Evolutionary conservation across 37 sponge, comb jelly and placozoan species (phyloP), one percentile per base, ranked within the genome.

Genomic region (Geodia barretti): DNA sequence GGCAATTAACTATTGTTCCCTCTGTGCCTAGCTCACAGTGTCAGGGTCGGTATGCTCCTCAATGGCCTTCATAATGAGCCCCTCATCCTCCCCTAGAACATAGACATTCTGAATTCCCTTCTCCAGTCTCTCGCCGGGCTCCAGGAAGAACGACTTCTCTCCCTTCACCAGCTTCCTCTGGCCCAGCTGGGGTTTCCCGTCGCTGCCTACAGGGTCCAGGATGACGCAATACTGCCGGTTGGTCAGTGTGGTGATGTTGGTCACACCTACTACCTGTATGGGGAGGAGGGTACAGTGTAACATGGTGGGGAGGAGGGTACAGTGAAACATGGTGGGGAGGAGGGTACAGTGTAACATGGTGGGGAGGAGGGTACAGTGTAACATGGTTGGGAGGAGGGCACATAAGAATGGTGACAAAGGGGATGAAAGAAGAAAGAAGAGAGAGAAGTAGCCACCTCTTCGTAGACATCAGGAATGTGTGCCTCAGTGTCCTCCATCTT

Each of bases 391-490:
- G 59, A 43, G 58, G 58, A 9, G 58, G 30, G 1, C 11, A 30
- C 28, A 31, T 47, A 20, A 39, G 54, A 30, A 29, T 47, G 59
- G 9, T 26, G 54, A 54, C 58, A 8, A 33, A 1, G 34, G 69
- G 69, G 54, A 47, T 7, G 54, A 14, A 14, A 14, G 14, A 14
- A 47, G 54, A 47, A 14, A 47, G 54, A 47, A 47, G 69, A 28
- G 4, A 34, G 69, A 34, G 36, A 34, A 4, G 30, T 20, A 23
- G 76, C 0, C 42, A 91, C 92, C 85, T 95, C 94, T 74, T 99
- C 99, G 77, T 99, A 95, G 37, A 99, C 99, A 73, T 92, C 99
- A 36, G 99, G 99, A 62, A 99, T 99, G 89, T 97, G 96, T 43
- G 99, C 94, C 40, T 99, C 99, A 26, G 99, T 95, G 80, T 99